Conservation (phyloP, 2,888 invertebrate genomes). For the Eupithecia centaureata region DNA sequence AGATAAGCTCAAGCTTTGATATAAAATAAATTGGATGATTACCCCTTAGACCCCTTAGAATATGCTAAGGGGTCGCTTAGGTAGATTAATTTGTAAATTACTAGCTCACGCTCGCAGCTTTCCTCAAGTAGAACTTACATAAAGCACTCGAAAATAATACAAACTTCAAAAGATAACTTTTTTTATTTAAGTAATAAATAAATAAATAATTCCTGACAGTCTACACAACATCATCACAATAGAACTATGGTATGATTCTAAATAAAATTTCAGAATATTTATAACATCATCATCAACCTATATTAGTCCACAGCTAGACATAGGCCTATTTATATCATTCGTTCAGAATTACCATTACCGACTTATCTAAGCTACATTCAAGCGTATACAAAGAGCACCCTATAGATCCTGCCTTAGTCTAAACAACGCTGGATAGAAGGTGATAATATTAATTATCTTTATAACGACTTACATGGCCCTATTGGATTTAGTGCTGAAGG, state of each 20-base stretch:
- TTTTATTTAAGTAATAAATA: too few species aligned
- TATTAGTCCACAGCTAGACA: too few species aligned
- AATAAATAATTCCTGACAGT: too few species aligned
- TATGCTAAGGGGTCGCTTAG: background rate
- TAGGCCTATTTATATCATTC: background rate
- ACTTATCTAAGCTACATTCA: background rate
- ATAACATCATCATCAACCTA: too few species aligned
- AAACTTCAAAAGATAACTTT: too few species aligned
- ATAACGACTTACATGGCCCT: slow-evolving; percentile 34
- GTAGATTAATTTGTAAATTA: background rate
- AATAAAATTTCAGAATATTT: too few species aligned
- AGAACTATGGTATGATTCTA: too few species aligned
- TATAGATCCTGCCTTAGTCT: slow-evolving; percentile 43
- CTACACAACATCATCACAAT: too few species aligned
- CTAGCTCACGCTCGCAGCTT: background rate
- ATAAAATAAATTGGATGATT: background rate
- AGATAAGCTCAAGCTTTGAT: background rate
- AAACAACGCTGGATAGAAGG: slow-evolving; percentile 46
- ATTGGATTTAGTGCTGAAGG: slow-evolving; percentile 10
- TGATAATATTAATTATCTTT: slow-evolving; percentile 49
- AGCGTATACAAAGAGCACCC: background rate
- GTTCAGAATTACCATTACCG: background rate
- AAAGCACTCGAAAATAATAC: too few species aligned
- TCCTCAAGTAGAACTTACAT: background rate
- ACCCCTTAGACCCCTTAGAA: too few species aligned